phyloP scores from a whole-genome alignment of 1,140 invertebrate species.

The Trichogramma pretiosum region DNA sequence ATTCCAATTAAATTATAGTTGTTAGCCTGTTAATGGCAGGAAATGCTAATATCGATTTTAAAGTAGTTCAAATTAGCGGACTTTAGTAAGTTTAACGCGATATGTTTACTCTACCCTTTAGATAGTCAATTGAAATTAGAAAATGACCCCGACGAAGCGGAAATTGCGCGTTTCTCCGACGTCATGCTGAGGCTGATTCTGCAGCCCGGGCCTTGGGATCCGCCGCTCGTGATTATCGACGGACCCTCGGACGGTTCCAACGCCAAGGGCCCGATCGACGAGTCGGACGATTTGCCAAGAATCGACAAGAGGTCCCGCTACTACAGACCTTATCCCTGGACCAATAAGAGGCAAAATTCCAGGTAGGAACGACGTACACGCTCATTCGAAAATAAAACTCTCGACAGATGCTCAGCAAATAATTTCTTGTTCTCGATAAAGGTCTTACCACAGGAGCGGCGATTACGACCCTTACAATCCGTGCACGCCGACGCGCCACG shows the following conservation, averaged over 20 bases:
- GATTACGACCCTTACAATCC: conserved; percentile 48
- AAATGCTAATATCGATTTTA: no score
- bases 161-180: conserved; percentile 19
- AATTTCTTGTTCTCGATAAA: conserved; percentile 14
- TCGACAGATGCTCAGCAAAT: background rate
- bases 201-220: conserved; percentile 15
- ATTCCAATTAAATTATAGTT: no score
- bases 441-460: conserved; percentile 35
- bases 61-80: no score
- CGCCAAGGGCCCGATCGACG: conserved; percentile 17
- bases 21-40: no score
- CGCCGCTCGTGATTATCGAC: conserved; percentile 25
- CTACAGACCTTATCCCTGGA: conserved; percentile 53
- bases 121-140: no score
- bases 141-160: conserved; percentile 18
- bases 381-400: background rate
- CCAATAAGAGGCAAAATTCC: conserved; percentile 50
- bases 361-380: conserved; percentile 11
- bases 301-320: conserved; percentile 48
- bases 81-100: no score
- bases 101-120: no score
- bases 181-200: conserved; percentile 24
- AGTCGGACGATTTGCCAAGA: conserved; percentile 8
- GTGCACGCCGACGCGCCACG: conserved; percentile 51
- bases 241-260: no score